Base-by-base conservation (phyloP, 2,888 invertebrate genomes). In the Agonopterix alstromeriana region DNA sequence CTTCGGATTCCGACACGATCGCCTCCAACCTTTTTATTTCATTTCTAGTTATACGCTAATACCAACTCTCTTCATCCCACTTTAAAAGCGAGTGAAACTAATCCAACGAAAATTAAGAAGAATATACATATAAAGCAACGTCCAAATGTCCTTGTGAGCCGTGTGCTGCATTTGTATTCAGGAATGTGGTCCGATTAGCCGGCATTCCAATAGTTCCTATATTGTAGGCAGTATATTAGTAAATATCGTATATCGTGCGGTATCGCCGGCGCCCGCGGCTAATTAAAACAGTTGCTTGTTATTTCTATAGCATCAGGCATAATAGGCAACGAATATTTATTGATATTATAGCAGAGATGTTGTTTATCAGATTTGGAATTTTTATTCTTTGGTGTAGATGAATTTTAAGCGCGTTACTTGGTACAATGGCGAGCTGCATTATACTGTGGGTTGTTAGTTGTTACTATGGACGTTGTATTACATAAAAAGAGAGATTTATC, bases 131-230 rank as follows among this genome's bases (percentile, higher is more conserved):
- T 27, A 27, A 27, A 27, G 27, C 27, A 27, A 27, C 27, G 27
- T 56, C 58, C 10, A 11, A 64, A 71, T 76, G 81, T 83, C 81
- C 82, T 83, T 82, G 78, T 67, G 58, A 61, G 67, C 12, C 67
- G 73, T 78, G 74, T 72, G 71, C 67, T 60, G 70, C 70, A 75
- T 81, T 78, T 69, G 63, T 80, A 82, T 79, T 77, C 77, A 80
- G 72, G 86, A 87, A 87, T 87, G 85, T 62, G 66, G 81, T 77
- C 69, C 68, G 78, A 79, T 83, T 77, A 76, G 77, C 73, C 80
- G 57, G 73, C 85, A 86, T 85, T 84, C 85, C 82, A 55, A 60
- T 54, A 61, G 60, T 65, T 68, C 67, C 65, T 65, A 57, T 55
- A 67, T 69, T 69, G 78, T 76, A 67, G 78, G 75, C 67, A 72